Percentiles rank a stretch among this genome's conserved stretches.
These are phyloP conservation scores for Pomatorhinus ruficollis DNA, from an alignment of 2,113 vertebrate species.

Conservation along the genomic window DNA sequence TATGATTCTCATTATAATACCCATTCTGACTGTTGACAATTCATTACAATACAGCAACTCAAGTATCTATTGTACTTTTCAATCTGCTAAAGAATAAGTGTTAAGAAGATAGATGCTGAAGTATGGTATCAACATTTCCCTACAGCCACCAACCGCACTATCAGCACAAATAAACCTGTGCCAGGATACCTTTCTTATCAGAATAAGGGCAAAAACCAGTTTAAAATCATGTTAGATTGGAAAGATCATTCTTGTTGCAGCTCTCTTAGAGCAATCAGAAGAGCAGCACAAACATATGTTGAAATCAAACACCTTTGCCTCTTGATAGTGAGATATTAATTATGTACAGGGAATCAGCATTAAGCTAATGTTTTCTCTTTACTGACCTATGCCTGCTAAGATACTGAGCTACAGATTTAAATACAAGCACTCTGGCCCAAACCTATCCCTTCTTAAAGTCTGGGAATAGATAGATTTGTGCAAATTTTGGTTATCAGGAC, in stretches of 20 bases:
- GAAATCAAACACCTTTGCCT: neutral
- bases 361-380: slow-evolving; percentile 3
- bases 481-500: neutral
- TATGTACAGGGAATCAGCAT: neutral
- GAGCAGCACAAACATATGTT: neutral
- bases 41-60: neutral
- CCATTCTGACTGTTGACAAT: neutral
- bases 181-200: slow-evolving; percentile 61
- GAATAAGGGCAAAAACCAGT: slow-evolving; percentile 13
- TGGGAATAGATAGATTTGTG: neutral
- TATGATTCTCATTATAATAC: neutral
- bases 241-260: slow-evolving; percentile 13
- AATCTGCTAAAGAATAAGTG: slow-evolving; percentile 24
- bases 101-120: slow-evolving; percentile 43
- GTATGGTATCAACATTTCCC: slow-evolving; percentile 46
- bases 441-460: neutral
- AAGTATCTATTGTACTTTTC: slow-evolving; percentile 25
- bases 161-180: slow-evolving; percentile 57
- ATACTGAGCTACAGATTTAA: neutral
- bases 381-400: neutral
- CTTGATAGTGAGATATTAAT: neutral
- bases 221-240: slow-evolving; percentile 49
- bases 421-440: neutral
- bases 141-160: slow-evolving; percentile 20
- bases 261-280: slow-evolving; percentile 21